Percentiles rank a stretch among this genome's conserved stretches.
phyloP scores from a whole-genome alignment of 2,797 vertebrate species.

The Sebastes cheni region DNA sequence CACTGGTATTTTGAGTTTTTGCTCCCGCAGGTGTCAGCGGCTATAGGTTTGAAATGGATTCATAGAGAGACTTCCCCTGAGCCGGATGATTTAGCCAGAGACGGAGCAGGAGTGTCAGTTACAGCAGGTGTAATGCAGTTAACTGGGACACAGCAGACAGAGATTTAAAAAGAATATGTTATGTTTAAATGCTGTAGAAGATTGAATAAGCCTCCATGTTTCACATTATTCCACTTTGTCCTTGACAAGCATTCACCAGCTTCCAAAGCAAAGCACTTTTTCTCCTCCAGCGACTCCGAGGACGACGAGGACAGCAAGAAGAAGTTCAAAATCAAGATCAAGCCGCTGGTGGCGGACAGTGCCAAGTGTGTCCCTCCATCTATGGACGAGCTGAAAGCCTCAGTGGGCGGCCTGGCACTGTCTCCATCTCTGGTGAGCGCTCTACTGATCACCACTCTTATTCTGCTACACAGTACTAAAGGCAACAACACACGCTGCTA shows the following conservation, averaged over 20 bases:
- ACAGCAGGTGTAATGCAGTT: slow-evolving; percentile 20
- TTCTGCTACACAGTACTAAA: not conserved
- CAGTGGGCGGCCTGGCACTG: slow-evolving; percentile 92
- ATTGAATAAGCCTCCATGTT: not conserved
- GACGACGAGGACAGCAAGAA: slow-evolving; percentile 94
- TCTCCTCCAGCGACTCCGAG: slow-evolving; percentile 97
- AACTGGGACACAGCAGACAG: slow-evolving; percentile 34
- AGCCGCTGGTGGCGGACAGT: slow-evolving; percentile 90
- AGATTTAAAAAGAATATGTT: not conserved
- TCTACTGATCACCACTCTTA: not conserved
- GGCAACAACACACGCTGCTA: not conserved
- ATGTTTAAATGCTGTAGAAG: not conserved
- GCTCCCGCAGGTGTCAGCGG: slow-evolving; percentile 7
- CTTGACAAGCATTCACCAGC: slow-evolving; percentile 89
- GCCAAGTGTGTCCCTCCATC: slow-evolving; percentile 87
- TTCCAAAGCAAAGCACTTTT: slow-evolving; percentile 92
- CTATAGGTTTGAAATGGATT: slow-evolving; percentile 22
- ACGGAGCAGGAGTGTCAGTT: slow-evolving; percentile 13
- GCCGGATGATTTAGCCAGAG: slow-evolving; percentile 15
- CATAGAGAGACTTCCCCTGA: slow-evolving; percentile 24
- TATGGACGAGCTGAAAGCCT: slow-evolving; percentile 94
- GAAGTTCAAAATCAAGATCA: slow-evolving; percentile 98
- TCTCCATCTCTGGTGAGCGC: slow-evolving; percentile 94
- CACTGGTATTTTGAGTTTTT: slow-evolving; percentile 27
- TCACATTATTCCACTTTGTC: slow-evolving; percentile 50